phyloP scores from a whole-genome alignment of 92 coral and sea anemone genomes.

The Actinostola sp. region DNA sequence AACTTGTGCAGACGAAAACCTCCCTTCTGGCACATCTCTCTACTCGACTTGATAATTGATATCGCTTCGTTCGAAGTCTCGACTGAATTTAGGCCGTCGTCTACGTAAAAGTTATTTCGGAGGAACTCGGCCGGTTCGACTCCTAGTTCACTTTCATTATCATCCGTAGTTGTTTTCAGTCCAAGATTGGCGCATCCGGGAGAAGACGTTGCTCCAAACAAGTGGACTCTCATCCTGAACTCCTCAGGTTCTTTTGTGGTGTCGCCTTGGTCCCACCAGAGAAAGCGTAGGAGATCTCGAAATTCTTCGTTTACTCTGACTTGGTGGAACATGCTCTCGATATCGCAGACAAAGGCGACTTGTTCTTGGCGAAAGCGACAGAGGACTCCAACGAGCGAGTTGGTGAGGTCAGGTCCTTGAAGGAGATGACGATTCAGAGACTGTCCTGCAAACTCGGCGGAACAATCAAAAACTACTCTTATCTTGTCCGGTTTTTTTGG shows the following conservation, averaged over 20 bases:
- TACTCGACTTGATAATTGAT: neutral
- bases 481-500: conserved; percentile 25
- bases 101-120: conserved; percentile 31
- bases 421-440: conserved; percentile 34
- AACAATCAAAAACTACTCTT: conserved; percentile 38
- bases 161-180: conserved; percentile 25
- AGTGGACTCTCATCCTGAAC: conserved; percentile 24
- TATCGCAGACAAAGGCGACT: conserved; percentile 34
- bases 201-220: conserved; percentile 43
- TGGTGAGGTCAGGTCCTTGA: conserved; percentile 39
- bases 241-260: conserved; percentile 12
- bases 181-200: conserved; percentile 50
- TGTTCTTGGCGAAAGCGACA: conserved; percentile 37
- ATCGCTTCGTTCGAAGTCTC: conserved; percentile 1
- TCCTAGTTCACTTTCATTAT: conserved; percentile 23
- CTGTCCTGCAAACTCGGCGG: conserved; percentile 33
- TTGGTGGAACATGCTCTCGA: conserved; percentile 50
- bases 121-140: conserved; percentile 31
- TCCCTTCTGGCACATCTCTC: conserved; percentile 20
- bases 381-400: conserved; percentile 31
- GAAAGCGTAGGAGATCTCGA: conserved; percentile 33
- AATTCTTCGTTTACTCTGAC: conserved; percentile 28
- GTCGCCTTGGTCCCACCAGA: conserved; percentile 50
- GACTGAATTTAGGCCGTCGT: conserved; percentile 33
- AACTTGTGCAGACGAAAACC: conserved; percentile 40